phyloP scores from a whole-genome alignment of 2,888 invertebrate genomes.

The Taphrorychus bicolor region DNA sequence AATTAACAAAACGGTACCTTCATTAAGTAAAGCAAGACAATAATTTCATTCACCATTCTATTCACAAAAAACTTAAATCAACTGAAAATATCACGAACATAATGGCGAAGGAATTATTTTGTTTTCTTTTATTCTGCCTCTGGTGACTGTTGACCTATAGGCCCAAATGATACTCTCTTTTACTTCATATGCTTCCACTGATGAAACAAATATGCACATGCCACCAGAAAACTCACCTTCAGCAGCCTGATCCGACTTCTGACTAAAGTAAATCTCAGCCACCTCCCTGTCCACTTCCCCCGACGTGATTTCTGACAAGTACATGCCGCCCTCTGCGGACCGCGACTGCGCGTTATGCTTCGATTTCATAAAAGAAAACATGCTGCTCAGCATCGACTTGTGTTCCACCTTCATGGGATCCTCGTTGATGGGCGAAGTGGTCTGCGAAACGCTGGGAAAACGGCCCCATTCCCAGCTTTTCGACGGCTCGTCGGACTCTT shows the following conservation, averaged over 20 bases:
- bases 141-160: too few species aligned
- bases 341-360: slow-evolving; percentile 56
- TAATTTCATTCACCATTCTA: too few species aligned
- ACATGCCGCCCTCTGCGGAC: slow-evolving; percentile 75
- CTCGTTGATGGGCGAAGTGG: slow-evolving; percentile 50
- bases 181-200: too few species aligned
- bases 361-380: slow-evolving; percentile 93
- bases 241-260: slow-evolving; percentile 49
- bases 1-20: too few species aligned
- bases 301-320: slow-evolving; percentile 89
- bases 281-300: slow-evolving; percentile 93
- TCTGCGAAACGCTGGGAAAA: slow-evolving; percentile 65
- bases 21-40: too few species aligned
- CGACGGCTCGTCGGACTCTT: slow-evolving; percentile 47
- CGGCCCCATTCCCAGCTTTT: slow-evolving; percentile 94
- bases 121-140: too few species aligned
- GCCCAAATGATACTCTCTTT: too few species aligned
- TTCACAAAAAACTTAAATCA: too few species aligned
- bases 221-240: slow-evolving; percentile 12
- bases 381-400: slow-evolving; percentile 83
- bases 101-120: too few species aligned
- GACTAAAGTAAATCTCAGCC: slow-evolving; percentile 84
- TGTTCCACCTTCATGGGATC: slow-evolving; percentile 49
- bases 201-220: background rate
- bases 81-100: too few species aligned